Evolutionary conservation across 2,113 vertebrate species (phyloP), one percentile per base, ranked within the genome.

Genomic region (Oryzias javanicus): DNA sequence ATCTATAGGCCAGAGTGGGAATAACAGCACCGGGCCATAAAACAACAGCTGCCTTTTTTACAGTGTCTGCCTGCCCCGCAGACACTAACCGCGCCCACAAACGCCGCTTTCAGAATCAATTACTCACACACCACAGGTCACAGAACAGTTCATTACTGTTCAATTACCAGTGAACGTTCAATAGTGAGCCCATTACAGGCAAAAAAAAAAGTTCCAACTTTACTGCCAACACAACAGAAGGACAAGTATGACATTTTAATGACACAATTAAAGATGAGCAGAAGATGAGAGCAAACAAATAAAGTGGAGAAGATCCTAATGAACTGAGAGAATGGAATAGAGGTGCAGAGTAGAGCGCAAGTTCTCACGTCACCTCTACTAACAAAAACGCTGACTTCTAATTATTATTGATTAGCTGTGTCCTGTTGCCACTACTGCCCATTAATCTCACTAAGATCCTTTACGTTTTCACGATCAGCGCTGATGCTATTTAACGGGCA

Each of bases 61-160:
- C 72, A 73, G 68, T 35, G 19, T 18, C 57, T 62, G 76, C 60
- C 60, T 76, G 52, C 56, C 52, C 66, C 59, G 65, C 44, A 79
- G 70, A 85, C 65, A 76, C 70, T 76, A 70, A 75, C 29, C 41
- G 62, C 59, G 71, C 67, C 66, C 60, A 74, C 86, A 86, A 88
- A 87, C 60, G 72, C 60, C 49, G 58, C 81, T 72, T 74, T 88
- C 81, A 80, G 66, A 89, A 88, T 89, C 81, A 88, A 88, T 89
- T 86, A 76, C 83, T 85, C 76, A 84, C 79, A 82, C 78, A 79
- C 80, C 80, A 80, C 67, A 86, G 80, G 83, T 85, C 83, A 84
- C 79, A 79, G 50, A 84, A 80, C 83, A 83, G 80, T 84, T 87
- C 70, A 87, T 87, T 86, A 86, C 75, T 72, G 79, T 88, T 86